Percentiles rank a stretch among this genome's conserved stretches.
Conservation (phyloP, 2,113 vertebrate species). For the Clarias batrachus region DNA sequence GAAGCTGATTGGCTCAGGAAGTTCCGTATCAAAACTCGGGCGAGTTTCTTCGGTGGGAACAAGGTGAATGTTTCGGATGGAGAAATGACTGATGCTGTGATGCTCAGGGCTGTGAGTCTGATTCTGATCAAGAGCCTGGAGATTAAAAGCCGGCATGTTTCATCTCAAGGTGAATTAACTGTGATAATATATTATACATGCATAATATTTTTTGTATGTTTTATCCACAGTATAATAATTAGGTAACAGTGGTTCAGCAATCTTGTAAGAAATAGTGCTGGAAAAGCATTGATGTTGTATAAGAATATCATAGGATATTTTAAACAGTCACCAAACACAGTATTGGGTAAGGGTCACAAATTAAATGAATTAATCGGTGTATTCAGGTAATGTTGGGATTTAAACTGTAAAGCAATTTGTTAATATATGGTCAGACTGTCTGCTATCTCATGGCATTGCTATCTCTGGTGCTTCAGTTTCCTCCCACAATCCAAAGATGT, state of each 20-base stretch:
- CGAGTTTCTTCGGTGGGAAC: conserved; percentile 76
- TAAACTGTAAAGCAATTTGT: neutral
- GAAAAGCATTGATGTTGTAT: neutral
- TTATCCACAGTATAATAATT: neutral
- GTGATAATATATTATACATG: too few species aligned
- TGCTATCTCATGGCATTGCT: neutral
- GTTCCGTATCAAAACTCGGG: conserved; percentile 62
- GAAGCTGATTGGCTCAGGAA: conserved; percentile 69
- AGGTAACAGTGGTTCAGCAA: neutral
- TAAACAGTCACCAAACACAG: neutral
- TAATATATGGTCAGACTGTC: neutral
- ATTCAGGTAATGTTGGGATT: neutral
- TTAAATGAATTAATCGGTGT: neutral
- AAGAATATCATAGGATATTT: neutral
- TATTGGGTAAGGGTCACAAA: neutral
- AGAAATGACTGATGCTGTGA: conserved; percentile 69
- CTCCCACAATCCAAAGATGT: too few species aligned
- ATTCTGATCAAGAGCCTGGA: conserved; percentile 84
- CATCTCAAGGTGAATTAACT: conserved; percentile 48
- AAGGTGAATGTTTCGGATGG: conserved; percentile 43
- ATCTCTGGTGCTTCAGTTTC: too few species aligned
- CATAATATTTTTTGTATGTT: neutral
- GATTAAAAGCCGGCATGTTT: conserved; percentile 67
- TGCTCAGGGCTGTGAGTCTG: conserved; percentile 81
- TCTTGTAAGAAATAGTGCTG: neutral